Base-by-base conservation (phyloP, 2,113 vertebrate species). In the Clarias gariepinus region DNA sequence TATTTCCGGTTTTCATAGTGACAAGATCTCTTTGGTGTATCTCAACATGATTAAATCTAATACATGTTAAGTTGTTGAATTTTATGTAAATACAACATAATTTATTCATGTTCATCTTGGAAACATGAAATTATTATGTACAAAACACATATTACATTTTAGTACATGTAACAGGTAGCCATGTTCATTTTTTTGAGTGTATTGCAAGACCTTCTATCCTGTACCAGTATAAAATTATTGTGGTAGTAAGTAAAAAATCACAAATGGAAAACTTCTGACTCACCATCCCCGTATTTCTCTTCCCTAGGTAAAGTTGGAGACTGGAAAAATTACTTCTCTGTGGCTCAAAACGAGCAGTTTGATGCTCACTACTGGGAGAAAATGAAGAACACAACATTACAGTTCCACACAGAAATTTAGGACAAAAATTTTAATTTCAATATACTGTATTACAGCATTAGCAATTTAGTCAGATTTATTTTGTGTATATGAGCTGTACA, bases 291-390 rank as follows among this genome's bases (percentile, higher is more conserved):
- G 9, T 58, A 15, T 81, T 30, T 86, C 74, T 47, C 16, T 53
- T 53, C 4, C 33, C 0, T 57, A 94, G 93, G 90, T 66, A 95
- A 94, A 89, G 93, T 95, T 53, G 91, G 85, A 21, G 87, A 94
- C 83, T 90, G 87, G 92, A 94, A 94, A 33, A 89, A 64, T 21
- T 89, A 85, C 6, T 94, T 95, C 91, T 94, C 93, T 21, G 92
- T 93, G 33, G 82, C 91, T 64, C 93, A 94, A 89, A 92, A 89
- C 80, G 91, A 95, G 69, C 41, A 73, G 47, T 94, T 95, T 92
- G 93, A 94, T 76, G 87, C 93, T 88, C 87, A 93, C 84, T 94
- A 92, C 83, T 86, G 91, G 91, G 68, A 87, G 41, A 94, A 92
- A 77, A 93, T 94, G 92, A 93, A 86, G 78, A 60, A 92, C 57